Evolutionary conservation across 2,888 invertebrate genomes (phyloP), one percentile per base, ranked within the genome.

Genomic region (Apamea sordens): DNA sequence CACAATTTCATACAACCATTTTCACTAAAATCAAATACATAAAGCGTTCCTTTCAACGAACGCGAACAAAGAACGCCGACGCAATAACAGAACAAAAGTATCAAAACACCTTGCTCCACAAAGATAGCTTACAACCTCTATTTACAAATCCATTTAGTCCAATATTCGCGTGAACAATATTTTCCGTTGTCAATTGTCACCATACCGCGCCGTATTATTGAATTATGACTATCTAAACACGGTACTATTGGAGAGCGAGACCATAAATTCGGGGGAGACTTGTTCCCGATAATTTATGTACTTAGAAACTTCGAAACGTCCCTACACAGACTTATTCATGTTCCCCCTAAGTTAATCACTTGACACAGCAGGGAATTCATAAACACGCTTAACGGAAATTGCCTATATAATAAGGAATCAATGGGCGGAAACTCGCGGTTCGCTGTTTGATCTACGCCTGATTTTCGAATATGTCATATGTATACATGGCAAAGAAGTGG

Each of bases 201-300:
- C 87, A 88, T 89, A 89, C 86, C 86, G 80, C 81, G 80, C 76
- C 80, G 75, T 88, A 89, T 88, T 89, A 92, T 91, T 92, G 91
- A 93, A 91, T 93, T 93, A 93, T 92, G 89, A 86, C 88, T 86
- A 87, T 91, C 89, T 90, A 92, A 93, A 91, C 92, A 90, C 81
- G 86, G 85, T 83, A 76, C 82, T 89, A 88, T 86, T 87, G 88
- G 87, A 88, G 85, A 86, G 90, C 88, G 89, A 84, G 80, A 85
- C 91, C 91, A 93, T 94, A 94, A 94, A 94, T 94, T 92, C 87
- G 86, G 79, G 86, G 87, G 89, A 90, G 91, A 92, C 92, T 93
- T 92, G 92, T 92, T 91, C 87, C 87, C 86, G 87, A 92, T 93
- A 94, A 93, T 93, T 94, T 93, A 94, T 93, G 93, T 91, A 91